A percentile compares a stretch with the other conserved stretches of the same genome.
Conservation (phyloP, 1,140 invertebrate genomes). For the Achroia grisella region DNA sequence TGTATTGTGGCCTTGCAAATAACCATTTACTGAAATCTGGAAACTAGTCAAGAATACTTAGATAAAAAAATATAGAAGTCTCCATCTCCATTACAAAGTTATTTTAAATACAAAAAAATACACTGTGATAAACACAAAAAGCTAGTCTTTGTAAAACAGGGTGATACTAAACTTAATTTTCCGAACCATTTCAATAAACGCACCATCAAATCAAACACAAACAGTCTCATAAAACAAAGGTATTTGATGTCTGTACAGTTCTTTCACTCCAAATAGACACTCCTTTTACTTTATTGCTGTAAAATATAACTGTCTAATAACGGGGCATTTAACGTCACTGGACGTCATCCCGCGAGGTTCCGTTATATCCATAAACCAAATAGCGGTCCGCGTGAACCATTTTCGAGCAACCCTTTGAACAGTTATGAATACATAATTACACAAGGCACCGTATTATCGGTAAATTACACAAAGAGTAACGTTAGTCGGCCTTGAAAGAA, state of each 20-base stretch:
- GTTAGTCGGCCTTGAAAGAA: slow-evolving; percentile 46
- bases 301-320: slow-evolving; percentile 15
- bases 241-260: neutral
- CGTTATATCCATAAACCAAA: slow-evolving; percentile 44
- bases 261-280: neutral
- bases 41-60: too few species aligned
- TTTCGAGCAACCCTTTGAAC: slow-evolving; percentile 49
- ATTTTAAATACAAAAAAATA: too few species aligned
- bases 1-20: too few species aligned
- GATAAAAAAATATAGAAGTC: too few species aligned
- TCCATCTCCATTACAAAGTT: too few species aligned
- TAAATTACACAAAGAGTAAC: slow-evolving; percentile 53
- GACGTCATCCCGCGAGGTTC: slow-evolving; percentile 16
- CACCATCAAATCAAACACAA: too few species aligned
- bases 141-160: too few species aligned
- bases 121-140: too few species aligned
- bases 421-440: slow-evolving; percentile 50
- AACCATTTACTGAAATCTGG: too few species aligned
- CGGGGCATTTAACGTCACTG: slow-evolving; percentile 32
- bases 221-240: too few species aligned
- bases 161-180: too few species aligned
- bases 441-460: slow-evolving; percentile 58
- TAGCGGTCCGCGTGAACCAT: slow-evolving; percentile 49
- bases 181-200: too few species aligned
- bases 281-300: neutral